Percentiles rank a stretch among this genome's conserved stretches.
These are phyloP conservation scores for Martes martes DNA, from an alignment of 2,113 vertebrate genomes.

Conservation along the genomic window DNA sequence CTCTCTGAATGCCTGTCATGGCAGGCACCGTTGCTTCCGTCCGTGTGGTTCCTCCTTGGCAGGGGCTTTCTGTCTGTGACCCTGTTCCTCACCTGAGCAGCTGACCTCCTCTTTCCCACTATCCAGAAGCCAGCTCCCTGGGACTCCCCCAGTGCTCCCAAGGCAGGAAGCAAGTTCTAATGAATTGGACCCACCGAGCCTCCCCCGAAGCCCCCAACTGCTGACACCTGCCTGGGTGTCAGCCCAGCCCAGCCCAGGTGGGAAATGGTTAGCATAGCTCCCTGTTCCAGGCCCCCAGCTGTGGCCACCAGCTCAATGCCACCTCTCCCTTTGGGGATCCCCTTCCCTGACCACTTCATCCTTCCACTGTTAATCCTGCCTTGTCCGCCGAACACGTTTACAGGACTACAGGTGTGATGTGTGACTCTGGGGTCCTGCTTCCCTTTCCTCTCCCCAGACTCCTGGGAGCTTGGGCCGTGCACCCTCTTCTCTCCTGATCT, in stretches of 20 bases:
- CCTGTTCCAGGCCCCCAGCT: neutral
- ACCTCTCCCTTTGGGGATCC: neutral
- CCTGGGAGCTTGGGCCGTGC: neutral
- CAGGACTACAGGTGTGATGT: neutral
- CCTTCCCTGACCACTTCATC: neutral
- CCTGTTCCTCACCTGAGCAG: neutral
- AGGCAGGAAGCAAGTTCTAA: neutral
- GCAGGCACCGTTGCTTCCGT: neutral
- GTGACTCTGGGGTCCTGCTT: neutral
- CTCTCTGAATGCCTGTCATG: constrained; percentile 19
- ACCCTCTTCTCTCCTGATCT: neutral
- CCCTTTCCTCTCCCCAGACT: neutral
- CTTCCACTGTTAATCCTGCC: neutral
- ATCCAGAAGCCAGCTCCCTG: neutral
- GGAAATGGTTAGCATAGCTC: neutral
- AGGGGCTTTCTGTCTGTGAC: neutral
- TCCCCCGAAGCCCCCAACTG: neutral
- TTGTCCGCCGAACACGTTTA: neutral
- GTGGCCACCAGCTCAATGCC: neutral
- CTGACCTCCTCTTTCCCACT: neutral
- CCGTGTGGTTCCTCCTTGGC: neutral
- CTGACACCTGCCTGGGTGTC: neutral
- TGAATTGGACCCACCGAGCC: neutral
- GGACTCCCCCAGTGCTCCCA: neutral
- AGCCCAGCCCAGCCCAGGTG: neutral